Evolutionary conservation across 2,113 vertebrate genomes (phyloP).

Genomic region (Corythaixoides concolor): DNA sequence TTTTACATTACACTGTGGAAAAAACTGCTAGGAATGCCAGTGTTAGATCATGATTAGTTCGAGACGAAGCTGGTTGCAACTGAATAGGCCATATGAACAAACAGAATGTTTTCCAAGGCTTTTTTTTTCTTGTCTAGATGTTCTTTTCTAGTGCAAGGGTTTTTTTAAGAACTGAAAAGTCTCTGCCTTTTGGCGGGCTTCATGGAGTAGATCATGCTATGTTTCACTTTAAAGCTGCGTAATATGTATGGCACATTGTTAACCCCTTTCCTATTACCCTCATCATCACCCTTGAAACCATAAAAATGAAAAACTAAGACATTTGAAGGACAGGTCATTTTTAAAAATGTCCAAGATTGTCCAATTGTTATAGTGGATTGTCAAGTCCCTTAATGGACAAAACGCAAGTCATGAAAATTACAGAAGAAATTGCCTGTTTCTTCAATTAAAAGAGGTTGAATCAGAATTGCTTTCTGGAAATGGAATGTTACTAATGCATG

Average conservation of each 20-base stretch:
- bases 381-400: neutral
- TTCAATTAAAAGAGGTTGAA: conserved; percentile 22
- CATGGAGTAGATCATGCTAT: neutral
- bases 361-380: neutral
- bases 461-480: neutral
- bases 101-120: neutral
- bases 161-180: neutral
- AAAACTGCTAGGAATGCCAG: neutral
- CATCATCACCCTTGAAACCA: neutral
- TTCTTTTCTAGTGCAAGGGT: neutral
- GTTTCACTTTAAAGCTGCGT: neutral
- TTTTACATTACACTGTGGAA: neutral
- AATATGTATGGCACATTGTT: neutral
- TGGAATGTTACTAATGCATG: neutral
- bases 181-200: neutral
- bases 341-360: neutral
- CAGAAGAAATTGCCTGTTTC: neutral
- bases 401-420: neutral
- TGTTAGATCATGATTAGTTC: neutral
- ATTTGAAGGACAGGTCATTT: neutral
- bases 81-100: neutral
- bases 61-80: neutral
- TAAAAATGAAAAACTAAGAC: neutral
- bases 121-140: neutral
- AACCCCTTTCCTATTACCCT: neutral